These are phyloP conservation scores for Neoitamus cyanurus DNA, from an alignment of 2,888 invertebrate species.

Conservation along the genomic window DNA sequence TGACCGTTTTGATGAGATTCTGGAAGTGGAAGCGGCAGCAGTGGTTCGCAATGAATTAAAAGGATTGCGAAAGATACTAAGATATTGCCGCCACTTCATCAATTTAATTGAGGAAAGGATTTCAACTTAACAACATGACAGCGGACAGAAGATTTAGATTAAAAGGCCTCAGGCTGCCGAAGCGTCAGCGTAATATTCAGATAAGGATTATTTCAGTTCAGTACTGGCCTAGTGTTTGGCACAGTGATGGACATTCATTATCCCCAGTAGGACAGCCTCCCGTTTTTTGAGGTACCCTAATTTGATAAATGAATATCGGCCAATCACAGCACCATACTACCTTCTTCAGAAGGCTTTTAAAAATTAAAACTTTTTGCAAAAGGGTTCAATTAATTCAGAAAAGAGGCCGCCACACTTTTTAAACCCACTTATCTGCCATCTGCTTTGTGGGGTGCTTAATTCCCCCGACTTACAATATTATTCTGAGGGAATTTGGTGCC, in stretches of 20 bases:
- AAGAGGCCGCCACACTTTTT: background rate
- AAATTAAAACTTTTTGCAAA: background rate
- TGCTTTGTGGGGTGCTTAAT: background rate
- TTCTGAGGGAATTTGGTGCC: background rate
- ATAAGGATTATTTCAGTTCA: background rate
- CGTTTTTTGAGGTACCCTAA: conserved; percentile 11
- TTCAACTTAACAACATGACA: conserved; percentile 47
- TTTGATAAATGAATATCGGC: background rate
- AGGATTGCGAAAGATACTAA: conserved; percentile 47
- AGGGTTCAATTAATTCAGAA: background rate
- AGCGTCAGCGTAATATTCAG: conserved; percentile 7
- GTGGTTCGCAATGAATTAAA: conserved; percentile 42
- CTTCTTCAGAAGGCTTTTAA: background rate
- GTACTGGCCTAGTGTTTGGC: background rate
- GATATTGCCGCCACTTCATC: conserved; percentile 48
- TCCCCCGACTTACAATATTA: background rate
- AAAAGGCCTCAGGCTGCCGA: conserved; percentile 45
- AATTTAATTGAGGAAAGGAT: conserved; percentile 50
- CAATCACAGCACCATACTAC: background rate
- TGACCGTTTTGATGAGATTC: conserved; percentile 30
- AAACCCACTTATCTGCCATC: background rate
- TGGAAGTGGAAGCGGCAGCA: background rate
- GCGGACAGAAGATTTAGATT: conserved; percentile 52
- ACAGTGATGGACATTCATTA: conserved; percentile 24
- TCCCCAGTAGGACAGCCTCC: background rate